phyloP scores from a whole-genome alignment of 1,140 invertebrate species.

The Potamilus streckersoni region DNA sequence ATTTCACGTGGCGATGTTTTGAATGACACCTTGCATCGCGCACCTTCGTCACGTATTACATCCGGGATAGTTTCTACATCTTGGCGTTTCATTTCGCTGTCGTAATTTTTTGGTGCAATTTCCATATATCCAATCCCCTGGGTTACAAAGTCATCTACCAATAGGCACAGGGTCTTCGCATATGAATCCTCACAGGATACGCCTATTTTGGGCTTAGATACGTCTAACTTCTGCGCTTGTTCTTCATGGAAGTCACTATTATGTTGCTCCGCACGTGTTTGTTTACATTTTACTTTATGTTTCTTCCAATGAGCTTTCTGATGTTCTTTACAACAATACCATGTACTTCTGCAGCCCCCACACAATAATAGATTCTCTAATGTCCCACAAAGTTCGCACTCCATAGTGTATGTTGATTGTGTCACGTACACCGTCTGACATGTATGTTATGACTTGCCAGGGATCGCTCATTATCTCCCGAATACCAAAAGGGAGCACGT shows the following conservation, averaged over 20 bases:
- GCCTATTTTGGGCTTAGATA: background rate
- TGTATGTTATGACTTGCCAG: too few species aligned
- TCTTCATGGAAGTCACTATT: background rate
- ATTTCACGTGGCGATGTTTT: too few species aligned
- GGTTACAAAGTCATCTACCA: background rate
- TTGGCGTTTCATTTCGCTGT: too few species aligned
- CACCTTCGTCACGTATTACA: too few species aligned
- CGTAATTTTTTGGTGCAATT: too few species aligned
- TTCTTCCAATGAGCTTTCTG: constrained; percentile 17
- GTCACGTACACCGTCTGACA: too few species aligned
- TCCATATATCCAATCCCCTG: background rate
- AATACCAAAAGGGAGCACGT: too few species aligned
- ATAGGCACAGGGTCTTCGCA: background rate
- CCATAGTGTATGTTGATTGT: background rate
- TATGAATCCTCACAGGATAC: background rate
- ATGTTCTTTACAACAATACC: constrained; percentile 23
- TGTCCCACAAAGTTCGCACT: constrained; percentile 10
- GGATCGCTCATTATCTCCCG: too few species aligned
- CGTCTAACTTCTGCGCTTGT: background rate
- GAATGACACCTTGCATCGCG: too few species aligned
- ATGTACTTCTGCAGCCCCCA: constrained; percentile 13
- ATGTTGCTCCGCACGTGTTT: background rate
- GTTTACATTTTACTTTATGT: constrained; percentile 12
- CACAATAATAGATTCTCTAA: constrained; percentile 12
- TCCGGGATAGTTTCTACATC: too few species aligned